Percentiles rank a stretch among this genome's conserved stretches.
These are phyloP conservation scores for Callinectes sapidus DNA, from an alignment of 2,888 invertebrate species.

Conservation along the genomic window DNA sequence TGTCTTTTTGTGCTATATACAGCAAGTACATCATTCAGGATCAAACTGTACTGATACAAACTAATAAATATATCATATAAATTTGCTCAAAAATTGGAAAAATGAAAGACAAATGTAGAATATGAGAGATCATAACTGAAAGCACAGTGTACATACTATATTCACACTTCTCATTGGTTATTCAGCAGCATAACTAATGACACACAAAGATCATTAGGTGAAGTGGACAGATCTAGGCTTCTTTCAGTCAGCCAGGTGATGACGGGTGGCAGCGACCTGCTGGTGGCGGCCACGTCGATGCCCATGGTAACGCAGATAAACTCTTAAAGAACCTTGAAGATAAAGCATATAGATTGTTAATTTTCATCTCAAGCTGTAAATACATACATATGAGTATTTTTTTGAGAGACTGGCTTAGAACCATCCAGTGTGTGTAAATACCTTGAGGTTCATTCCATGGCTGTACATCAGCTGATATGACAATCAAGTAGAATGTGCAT, in stretches of 20 bases:
- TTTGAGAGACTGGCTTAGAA: background rate
- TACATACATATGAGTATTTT: background rate
- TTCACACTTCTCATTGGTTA: background rate
- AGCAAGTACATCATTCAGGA: background rate
- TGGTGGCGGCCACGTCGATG: background rate
- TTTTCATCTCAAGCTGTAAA: background rate
- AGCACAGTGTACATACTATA: background rate
- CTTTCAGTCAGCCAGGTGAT: background rate
- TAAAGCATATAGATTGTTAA: background rate
- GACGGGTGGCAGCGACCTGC: background rate
- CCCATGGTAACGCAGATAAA: background rate
- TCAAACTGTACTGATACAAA: background rate
- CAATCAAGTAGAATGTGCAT: constrained; percentile 51
- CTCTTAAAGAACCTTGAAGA: background rate
- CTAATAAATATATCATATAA: background rate
- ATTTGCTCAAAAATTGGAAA: background rate
- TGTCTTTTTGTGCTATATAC: background rate
- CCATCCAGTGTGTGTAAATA: background rate
- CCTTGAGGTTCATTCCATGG: constrained; percentile 55
- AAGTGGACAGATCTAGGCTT: background rate
- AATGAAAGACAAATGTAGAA: background rate
- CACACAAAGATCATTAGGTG: background rate
- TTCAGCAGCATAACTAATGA: background rate
- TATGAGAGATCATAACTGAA: background rate
- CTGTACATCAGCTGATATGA: constrained; percentile 54